Evolutionary conservation across 2,888 invertebrate species (phyloP).

Genomic region (Standfussiana lucernea): DNA sequence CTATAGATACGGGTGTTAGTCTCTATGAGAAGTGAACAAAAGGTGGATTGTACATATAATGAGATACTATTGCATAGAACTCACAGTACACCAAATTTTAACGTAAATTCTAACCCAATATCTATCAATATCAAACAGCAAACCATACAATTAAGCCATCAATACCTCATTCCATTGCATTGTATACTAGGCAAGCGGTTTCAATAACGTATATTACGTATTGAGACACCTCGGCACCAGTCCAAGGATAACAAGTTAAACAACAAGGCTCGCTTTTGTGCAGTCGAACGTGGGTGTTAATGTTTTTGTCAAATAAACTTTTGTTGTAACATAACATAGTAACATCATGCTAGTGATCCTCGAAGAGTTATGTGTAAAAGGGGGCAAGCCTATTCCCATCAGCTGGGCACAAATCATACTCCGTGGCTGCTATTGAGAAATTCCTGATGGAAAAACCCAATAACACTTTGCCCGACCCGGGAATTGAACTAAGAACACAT

Average conservation of each 20-base stretch:
- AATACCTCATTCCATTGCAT: conserved; percentile 5
- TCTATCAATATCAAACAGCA: not conserved
- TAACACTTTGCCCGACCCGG: too few species aligned
- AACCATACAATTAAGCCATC: conserved; percentile 16
- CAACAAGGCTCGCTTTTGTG: not conserved
- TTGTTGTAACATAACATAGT: too few species aligned
- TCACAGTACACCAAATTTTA: not conserved
- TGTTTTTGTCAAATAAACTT: not conserved
- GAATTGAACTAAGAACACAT: too few species aligned
- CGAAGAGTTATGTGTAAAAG: not conserved
- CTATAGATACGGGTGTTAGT: too few species aligned
- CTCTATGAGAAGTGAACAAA: not conserved
- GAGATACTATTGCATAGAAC: not conserved
- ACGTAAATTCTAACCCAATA: not conserved
- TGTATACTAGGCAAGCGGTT: conserved; percentile 26
- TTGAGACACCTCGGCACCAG: conserved; percentile 11
- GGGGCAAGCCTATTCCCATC: too few species aligned
- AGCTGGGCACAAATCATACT: too few species aligned
- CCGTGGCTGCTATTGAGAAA: too few species aligned
- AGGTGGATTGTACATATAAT: not conserved
- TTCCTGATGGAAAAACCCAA: too few species aligned
- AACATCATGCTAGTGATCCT: too few species aligned
- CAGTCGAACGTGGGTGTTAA: not conserved
- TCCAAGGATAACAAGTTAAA: not conserved
- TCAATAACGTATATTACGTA: conserved; percentile 21